These are phyloP conservation scores for Ceratosolen solmsi DNA, from an alignment of 1,140 invertebrate species.

Conservation along the genomic window DNA sequence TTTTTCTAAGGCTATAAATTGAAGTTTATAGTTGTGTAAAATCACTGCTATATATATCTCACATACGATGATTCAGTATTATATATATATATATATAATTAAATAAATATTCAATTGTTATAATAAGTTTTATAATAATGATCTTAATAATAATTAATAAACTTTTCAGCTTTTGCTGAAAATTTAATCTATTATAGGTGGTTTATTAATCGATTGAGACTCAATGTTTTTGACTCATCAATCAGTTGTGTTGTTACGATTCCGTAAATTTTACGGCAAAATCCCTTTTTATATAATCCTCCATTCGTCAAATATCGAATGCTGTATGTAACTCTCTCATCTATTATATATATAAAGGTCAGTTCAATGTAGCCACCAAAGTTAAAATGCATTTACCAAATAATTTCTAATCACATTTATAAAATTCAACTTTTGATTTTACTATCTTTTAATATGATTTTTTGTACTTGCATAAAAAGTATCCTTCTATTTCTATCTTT, in stretches of 20 bases:
- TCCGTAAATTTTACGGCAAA: conserved; percentile 4
- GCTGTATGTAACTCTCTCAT: background rate
- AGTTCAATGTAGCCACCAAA: background rate
- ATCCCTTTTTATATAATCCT: conserved; percentile 4
- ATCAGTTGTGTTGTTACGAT: conserved; percentile 32
- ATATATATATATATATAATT: no score
- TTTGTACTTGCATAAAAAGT: background rate
- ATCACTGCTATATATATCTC: no score
- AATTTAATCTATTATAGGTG: no score
- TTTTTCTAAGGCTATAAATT: no score
- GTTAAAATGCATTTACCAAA: conserved; percentile 41
- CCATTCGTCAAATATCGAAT: conserved; percentile 18
- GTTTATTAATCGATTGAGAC: background rate
- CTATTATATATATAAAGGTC: conserved; percentile 1
- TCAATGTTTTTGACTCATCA: conserved; percentile 17
- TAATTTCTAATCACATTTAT: conserved; percentile 19
- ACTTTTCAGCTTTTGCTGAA: no score
- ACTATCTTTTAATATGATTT: background rate
- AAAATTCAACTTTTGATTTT: background rate
- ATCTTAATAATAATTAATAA: no score
- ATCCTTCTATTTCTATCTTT: background rate
- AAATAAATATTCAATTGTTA: no score
- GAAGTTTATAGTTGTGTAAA: no score
- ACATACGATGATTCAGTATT: no score
- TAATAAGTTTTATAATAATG: no score